A percentile compares a stretch with the other conserved stretches of the same genome.
Evolutionary conservation across 2,888 invertebrate species (phyloP).

Genomic region (Caenorhabditis uteleia): DNA sequence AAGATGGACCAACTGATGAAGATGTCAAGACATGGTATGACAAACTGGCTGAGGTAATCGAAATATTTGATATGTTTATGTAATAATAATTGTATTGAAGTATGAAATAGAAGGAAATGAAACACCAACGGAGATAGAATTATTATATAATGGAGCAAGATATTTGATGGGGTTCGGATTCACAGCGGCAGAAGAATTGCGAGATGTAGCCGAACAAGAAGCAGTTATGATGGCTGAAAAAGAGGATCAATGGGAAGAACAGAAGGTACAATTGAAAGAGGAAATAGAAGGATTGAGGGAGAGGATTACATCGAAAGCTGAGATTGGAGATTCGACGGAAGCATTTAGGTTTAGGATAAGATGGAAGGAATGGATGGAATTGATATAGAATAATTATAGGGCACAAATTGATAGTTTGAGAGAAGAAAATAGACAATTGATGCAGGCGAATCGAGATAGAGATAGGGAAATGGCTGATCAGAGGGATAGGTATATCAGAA

Average conservation of each 20-base stretch:
- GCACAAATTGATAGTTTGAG: conserved; percentile 66
- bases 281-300: conserved; percentile 61
- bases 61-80: neutral
- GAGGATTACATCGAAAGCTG: conserved; percentile 57
- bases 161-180: conserved; percentile 49
- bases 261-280: conserved; percentile 53
- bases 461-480: conserved; percentile 66
- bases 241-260: conserved; percentile 65
- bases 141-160: conserved; percentile 51
- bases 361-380: neutral
- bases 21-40: conserved; percentile 54
- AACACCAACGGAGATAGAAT: conserved; percentile 43
- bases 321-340: conserved; percentile 42
- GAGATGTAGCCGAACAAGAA: conserved; percentile 63
- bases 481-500: conserved; percentile 44
- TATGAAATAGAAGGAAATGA: conserved; percentile 57
- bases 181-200: conserved; percentile 62
- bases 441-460: conserved; percentile 59
- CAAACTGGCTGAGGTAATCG: conserved; percentile 47
- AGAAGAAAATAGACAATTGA: conserved; percentile 64
- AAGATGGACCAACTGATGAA: conserved; percentile 38
- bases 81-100: conserved; percentile 28
- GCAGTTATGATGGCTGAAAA: conserved; percentile 61
- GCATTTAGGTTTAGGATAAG: conserved; percentile 16
- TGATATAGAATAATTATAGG: conserved; percentile 40